Conservation (phyloP, 2,113 vertebrate genomes). For the Mormyrus lacerda region DNA sequence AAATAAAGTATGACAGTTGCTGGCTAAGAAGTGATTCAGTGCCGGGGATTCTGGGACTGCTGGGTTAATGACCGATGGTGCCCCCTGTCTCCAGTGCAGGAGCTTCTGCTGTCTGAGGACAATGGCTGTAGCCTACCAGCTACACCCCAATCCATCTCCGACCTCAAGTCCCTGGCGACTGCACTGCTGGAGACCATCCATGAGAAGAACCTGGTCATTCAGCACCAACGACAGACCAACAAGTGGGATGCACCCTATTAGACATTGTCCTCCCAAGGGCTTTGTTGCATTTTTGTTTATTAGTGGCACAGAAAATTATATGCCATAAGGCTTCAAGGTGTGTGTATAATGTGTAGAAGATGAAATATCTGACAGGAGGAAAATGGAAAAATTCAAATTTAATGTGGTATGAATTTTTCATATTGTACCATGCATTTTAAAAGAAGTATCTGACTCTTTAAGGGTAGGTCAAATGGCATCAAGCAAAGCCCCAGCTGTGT, state of each 20-base stretch:
- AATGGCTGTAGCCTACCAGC: constrained; percentile 87
- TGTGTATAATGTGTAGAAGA: neutral
- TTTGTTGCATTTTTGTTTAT: neutral
- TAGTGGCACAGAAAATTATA: neutral
- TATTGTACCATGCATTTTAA: neutral
- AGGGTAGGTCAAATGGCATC: neutral
- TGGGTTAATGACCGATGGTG: neutral
- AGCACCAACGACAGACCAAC: constrained; percentile 95
- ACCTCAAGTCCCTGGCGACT: constrained; percentile 91
- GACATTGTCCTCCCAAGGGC: neutral
- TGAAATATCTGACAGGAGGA: neutral
- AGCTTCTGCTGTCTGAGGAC: constrained; percentile 80
- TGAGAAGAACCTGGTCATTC: constrained; percentile 95
- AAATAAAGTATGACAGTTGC: neutral
- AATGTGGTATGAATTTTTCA: neutral
- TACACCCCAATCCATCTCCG: constrained; percentile 90
- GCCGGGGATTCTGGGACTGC: neutral
- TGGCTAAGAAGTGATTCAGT: neutral
- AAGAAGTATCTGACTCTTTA: neutral
- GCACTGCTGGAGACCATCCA: constrained; percentile 93
- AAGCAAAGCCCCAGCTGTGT: neutral
- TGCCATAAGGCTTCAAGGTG: neutral
- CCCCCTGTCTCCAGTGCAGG: constrained; percentile 69
- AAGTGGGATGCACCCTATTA: constrained; percentile 55
- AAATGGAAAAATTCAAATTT: neutral